Evolutionary conservation across 2,888 invertebrate species (phyloP).

Genomic region (Hymenopus coronatus): DNA sequence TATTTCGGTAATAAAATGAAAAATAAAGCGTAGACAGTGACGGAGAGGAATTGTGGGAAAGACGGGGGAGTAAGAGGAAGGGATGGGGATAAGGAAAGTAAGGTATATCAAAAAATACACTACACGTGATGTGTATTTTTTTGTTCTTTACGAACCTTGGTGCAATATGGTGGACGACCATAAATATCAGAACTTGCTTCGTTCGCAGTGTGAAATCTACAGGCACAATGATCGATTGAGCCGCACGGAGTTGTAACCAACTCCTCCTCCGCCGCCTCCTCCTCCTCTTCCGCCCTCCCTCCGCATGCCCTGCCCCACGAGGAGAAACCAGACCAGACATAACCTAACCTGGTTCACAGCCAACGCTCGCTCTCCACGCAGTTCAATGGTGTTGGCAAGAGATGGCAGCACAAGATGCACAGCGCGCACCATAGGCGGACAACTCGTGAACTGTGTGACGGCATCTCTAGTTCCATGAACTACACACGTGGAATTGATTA

Average conservation of each 20-base stretch:
- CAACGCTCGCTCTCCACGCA: conserved; percentile 4
- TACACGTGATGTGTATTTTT: neutral
- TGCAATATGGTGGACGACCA: conserved; percentile 11
- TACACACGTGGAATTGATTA: neutral
- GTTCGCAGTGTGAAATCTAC: conserved; percentile 30
- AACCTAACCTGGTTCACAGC: conserved; percentile 9
- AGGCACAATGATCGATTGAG: conserved; percentile 27
- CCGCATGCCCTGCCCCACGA: neutral
- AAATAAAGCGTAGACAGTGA: neutral
- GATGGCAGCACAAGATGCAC: conserved; percentile 23
- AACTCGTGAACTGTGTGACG: conserved; percentile 14
- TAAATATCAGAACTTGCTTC: conserved; percentile 23
- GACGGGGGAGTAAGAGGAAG: neutral
- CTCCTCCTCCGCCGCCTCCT: conserved; percentile 16
- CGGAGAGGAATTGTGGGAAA: neutral
- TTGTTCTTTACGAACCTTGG: conserved; percentile 24
- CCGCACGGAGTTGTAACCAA: conserved; percentile 18
- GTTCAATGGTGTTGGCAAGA: conserved; percentile 22
- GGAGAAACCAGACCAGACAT: conserved; percentile 18
- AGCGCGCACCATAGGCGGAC: conserved; percentile 20
- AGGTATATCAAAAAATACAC: neutral
- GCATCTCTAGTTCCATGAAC: neutral
- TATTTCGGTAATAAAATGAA: neutral
- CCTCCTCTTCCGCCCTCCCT: neutral
- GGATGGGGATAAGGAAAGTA: neutral